Conservation (phyloP, 2,113 vertebrate genomes). For the Genyomyrus donnyi region DNA sequence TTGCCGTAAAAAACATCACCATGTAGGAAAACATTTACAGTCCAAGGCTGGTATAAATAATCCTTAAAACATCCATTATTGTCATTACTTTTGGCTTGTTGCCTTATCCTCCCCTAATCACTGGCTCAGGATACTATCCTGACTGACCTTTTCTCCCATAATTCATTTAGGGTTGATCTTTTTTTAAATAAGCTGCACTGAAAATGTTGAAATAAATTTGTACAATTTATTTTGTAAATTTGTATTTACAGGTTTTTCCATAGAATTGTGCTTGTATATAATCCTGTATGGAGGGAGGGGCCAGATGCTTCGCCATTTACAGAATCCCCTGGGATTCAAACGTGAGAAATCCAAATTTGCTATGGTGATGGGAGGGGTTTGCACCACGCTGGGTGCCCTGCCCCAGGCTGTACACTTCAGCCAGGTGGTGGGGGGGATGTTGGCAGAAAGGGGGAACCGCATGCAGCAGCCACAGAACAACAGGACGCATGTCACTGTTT, state of each 20-base stretch:
- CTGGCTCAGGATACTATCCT: background rate
- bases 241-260: background rate
- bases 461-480: background rate
- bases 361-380: no score
- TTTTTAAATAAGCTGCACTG: background rate
- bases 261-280: background rate
- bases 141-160: background rate
- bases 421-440: background rate
- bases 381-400: background rate
- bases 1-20: constrained; percentile 38
- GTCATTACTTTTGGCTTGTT: background rate
- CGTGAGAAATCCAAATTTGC: background rate
- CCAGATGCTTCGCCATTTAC: background rate
- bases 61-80: constrained; percentile 13
- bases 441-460: background rate
- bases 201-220: background rate
- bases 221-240: background rate
- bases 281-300: background rate
- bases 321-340: background rate
- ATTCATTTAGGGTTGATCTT: background rate
- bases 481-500: constrained; percentile 21
- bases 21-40: constrained; percentile 40
- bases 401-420: background rate
- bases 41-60: constrained; percentile 21
- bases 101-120: background rate